These are phyloP conservation scores for Drosophila setifemur DNA, from an alignment of 1,140 invertebrate species.

Conservation along the genomic window DNA sequence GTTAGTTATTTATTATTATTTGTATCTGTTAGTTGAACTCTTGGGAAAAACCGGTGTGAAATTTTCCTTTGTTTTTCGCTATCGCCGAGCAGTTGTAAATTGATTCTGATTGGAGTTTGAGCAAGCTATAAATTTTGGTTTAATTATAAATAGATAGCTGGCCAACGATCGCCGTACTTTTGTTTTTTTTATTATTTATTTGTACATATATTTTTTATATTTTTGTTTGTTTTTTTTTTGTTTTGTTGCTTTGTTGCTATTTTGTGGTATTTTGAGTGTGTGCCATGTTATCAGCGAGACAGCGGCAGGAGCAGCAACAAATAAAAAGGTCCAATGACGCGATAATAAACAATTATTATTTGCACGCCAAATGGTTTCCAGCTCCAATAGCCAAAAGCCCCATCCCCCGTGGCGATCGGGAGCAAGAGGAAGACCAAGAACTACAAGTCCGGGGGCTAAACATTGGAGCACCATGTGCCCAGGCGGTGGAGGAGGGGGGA, in stretches of 20 bases:
- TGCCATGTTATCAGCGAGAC: constrained; percentile 44
- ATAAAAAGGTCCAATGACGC: constrained; percentile 39
- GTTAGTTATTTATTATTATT: neutral
- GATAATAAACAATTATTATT: constrained; percentile 66
- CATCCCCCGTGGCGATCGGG: neutral
- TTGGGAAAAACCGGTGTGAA: no score
- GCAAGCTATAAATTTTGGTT: constrained; percentile 40
- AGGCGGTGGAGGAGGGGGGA: neutral
- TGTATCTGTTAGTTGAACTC: no score
- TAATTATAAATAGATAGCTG: constrained; percentile 44
- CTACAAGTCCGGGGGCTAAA: neutral
- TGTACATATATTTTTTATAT: no score
- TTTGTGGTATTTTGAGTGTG: constrained; percentile 49
- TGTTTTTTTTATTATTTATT: no score
- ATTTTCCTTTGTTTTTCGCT: constrained; percentile 16
- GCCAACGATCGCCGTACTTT: constrained; percentile 21
- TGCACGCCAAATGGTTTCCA: constrained; percentile 52
- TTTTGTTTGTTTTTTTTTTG: no score
- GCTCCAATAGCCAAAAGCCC: constrained; percentile 8
- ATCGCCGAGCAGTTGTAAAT: constrained; percentile 31
- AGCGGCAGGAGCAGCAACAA: constrained; percentile 22
- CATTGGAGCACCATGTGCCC: constrained; percentile 1
- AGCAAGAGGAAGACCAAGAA: neutral
- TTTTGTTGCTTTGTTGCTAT: no score
- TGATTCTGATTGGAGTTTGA: constrained; percentile 31